Conservation (phyloP, 2,113 vertebrate genomes). For the Stigmatopora nigra region DNA sequence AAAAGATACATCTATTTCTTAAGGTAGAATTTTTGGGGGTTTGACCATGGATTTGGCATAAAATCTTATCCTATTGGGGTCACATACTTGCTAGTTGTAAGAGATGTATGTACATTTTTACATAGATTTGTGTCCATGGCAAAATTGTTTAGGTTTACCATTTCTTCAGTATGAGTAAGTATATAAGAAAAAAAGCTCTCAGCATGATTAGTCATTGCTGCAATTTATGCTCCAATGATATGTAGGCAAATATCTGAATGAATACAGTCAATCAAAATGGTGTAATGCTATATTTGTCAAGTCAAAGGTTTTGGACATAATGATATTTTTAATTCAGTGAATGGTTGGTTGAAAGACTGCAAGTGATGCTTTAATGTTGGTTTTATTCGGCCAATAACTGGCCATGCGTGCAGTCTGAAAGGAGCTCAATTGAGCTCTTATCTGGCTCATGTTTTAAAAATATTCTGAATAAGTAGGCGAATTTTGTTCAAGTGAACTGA, state of each 20-base stretch:
- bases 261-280: conserved; percentile 4
- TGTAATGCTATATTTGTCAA: conserved; percentile 16
- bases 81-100: too few relatives aligned
- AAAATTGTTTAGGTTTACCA: too few relatives aligned
- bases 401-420: conserved; percentile 31
- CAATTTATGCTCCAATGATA: not conserved
- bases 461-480: conserved; percentile 46
- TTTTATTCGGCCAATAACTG: conserved; percentile 3
- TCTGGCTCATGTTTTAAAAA: conserved; percentile 40
- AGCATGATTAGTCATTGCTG: too few relatives aligned
- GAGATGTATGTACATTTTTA: too few relatives aligned
- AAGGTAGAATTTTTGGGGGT: too few relatives aligned
- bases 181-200: too few relatives aligned
- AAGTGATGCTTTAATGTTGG: not conserved
- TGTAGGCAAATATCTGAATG: not conserved
- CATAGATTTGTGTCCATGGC: too few relatives aligned
- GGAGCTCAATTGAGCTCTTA: conserved; percentile 14
- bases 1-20: too few relatives aligned
- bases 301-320: conserved; percentile 13
- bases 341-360: not conserved
- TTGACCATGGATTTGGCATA: too few relatives aligned
- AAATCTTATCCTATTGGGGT: too few relatives aligned
- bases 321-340: not conserved
- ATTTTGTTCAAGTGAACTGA: conserved; percentile 54
- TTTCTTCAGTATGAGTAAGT: too few relatives aligned